Conservation (phyloP, 35 echinoderm and acorn worm species). For the Ptychodera flava region DNA sequence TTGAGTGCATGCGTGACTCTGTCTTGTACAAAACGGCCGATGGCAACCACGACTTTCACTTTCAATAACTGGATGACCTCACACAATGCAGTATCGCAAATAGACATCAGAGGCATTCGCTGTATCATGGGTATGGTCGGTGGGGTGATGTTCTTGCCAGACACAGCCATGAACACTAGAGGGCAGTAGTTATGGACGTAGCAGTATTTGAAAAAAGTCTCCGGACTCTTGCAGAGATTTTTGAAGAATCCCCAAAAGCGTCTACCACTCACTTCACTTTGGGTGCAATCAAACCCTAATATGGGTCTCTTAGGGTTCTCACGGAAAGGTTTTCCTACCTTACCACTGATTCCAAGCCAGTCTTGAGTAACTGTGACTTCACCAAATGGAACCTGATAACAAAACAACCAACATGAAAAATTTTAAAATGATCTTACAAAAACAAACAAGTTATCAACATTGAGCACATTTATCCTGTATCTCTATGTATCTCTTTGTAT, state of each 20-base stretch:
- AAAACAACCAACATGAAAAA: constrained; percentile 5
- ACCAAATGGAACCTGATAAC: constrained; percentile 87
- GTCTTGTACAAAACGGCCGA: constrained; percentile 89
- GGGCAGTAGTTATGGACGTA: constrained; percentile 96
- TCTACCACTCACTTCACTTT: constrained; percentile 82
- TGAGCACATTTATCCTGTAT: too few species aligned
- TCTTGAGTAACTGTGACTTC: constrained; percentile 62
- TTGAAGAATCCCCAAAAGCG: constrained; percentile 91
- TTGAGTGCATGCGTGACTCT: constrained; percentile 49
- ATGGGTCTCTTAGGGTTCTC: constrained; percentile 92
- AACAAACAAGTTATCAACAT: too few species aligned
- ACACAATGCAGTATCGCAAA: constrained; percentile 68
- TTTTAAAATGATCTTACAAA: too few species aligned
- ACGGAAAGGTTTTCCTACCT: constrained; percentile 75
- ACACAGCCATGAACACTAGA: constrained; percentile 73
- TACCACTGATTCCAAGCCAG: constrained; percentile 76
- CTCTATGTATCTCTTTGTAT: too few species aligned
- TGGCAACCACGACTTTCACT: constrained; percentile 78
- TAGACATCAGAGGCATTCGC: constrained; percentile 56
- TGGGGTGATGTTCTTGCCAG: constrained; percentile 90
- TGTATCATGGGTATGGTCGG: constrained; percentile 46
- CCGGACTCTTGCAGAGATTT: constrained; percentile 67
- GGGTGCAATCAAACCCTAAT: constrained; percentile 55
- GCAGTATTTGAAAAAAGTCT: constrained; percentile 64
- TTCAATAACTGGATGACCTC: constrained; percentile 53